phyloP scores from a whole-genome alignment of 2,888 invertebrate species.

The Scelioninae gen. 2 region DNA sequence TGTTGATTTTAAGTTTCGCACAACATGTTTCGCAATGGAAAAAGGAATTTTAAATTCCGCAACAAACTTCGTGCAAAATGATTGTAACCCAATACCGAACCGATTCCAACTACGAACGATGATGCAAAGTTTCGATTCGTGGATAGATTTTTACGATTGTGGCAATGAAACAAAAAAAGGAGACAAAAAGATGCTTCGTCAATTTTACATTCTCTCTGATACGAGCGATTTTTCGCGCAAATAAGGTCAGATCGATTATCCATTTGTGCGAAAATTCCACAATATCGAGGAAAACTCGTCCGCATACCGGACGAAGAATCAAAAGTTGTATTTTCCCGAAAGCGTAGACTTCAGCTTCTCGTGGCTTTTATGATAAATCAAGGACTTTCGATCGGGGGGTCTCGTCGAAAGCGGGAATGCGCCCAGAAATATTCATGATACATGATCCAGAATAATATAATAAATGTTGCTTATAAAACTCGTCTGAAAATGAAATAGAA shows the following conservation, averaged over 20 bases:
- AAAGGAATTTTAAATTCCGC: too few species aligned
- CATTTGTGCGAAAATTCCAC: conserved; percentile 28
- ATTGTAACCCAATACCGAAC: too few species aligned
- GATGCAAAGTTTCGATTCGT: too few species aligned
- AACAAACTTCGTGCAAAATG: too few species aligned
- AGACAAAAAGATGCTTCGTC: conserved; percentile 22
- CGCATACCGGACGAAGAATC: conserved; percentile 21
- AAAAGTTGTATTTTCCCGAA: conserved; percentile 42
- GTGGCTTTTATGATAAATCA: conserved; percentile 54
- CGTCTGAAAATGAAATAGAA: conserved; percentile 25
- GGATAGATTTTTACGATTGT: too few species aligned
- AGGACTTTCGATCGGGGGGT: conserved; percentile 47
- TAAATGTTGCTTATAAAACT: conserved; percentile 43
- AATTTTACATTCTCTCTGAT: conserved; percentile 35
- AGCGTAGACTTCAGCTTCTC: conserved; percentile 23
- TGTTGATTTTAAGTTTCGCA: too few species aligned
- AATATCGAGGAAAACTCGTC: conserved; percentile 13
- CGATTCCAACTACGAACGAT: too few species aligned
- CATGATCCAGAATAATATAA: conserved; percentile 51
- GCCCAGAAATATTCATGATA: conserved; percentile 42
- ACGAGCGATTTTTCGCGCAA: conserved; percentile 35
- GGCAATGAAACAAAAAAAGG: conserved; percentile 10
- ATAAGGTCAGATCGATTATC: conserved; percentile 50
- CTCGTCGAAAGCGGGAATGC: conserved; percentile 45
- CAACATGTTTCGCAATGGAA: too few species aligned